phyloP scores from a whole-genome alignment of 2,888 invertebrate genomes.

The Trichopoda pennipes region DNA sequence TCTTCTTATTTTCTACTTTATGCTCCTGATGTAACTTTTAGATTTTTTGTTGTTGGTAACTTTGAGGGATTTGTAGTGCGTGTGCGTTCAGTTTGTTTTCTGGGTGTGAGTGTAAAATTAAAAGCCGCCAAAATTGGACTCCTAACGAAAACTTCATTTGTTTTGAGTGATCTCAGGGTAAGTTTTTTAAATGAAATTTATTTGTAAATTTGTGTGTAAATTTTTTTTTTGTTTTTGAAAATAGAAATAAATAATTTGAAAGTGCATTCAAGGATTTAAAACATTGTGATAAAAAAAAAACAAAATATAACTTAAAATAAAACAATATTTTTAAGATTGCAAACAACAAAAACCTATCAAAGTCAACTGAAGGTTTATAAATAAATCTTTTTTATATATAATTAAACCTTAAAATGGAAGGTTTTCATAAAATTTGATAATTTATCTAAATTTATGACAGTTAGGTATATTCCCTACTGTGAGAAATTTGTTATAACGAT shows the following conservation, averaged over 20 bases:
- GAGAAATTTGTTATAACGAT: too few relatives aligned
- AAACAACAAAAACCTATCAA: not conserved
- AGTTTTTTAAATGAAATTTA: constrained; percentile 65
- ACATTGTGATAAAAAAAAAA: not conserved
- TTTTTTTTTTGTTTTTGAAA: constrained; percentile 9
- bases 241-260: constrained; percentile 39
- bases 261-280: constrained; percentile 40
- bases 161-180: constrained; percentile 78
- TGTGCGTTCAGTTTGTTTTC: constrained; percentile 14
- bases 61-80: not conserved
- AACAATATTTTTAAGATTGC: not conserved
- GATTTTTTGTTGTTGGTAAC: constrained; percentile 13
- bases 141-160: constrained; percentile 80
- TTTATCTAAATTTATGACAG: not conserved
- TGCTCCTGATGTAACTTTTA: constrained; percentile 7
- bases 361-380: not conserved
- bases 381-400: too few relatives aligned
- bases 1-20: not conserved
- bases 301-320: not conserved
- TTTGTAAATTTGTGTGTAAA: not conserved
- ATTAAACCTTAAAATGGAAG: not conserved
- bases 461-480: too few relatives aligned
- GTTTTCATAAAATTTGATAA: too few relatives aligned
- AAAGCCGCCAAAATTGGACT: constrained; percentile 81
- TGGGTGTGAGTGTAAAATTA: constrained; percentile 39